Evolutionary conservation across 2,797 vertebrate species (phyloP).

Genomic region (Liasis olivaceus): DNA sequence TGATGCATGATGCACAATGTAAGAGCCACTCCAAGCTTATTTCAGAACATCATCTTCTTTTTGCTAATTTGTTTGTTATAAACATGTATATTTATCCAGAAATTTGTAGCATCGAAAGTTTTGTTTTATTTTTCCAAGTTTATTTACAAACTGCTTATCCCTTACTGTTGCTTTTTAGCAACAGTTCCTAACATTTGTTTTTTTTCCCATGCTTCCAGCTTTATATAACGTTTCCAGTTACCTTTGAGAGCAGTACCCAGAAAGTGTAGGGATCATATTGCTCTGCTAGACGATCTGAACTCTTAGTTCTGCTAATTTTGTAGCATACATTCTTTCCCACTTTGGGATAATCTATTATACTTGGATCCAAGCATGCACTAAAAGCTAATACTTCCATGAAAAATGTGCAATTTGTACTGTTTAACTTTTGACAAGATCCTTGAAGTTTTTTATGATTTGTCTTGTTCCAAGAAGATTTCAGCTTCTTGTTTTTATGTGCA

Average conservation of each 20-base stretch:
- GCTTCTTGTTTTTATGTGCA: constrained; percentile 70
- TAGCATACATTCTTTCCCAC: constrained; percentile 78
- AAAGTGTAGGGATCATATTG: constrained; percentile 70
- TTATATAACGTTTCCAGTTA: constrained; percentile 61
- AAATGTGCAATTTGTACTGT: constrained; percentile 80
- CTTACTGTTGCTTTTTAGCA: constrained; percentile 27
- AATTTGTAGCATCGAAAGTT: constrained; percentile 17
- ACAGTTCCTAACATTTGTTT: constrained; percentile 25
- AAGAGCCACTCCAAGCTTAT: neutral
- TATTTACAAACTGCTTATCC: neutral
- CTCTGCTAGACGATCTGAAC: constrained; percentile 71
- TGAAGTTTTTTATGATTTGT: constrained; percentile 76
- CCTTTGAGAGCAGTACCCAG: constrained; percentile 63
- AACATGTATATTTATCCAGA: neutral
- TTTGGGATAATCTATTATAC: constrained; percentile 78
- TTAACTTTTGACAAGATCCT: constrained; percentile 76
- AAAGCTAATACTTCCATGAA: constrained; percentile 77
- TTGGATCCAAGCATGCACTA: constrained; percentile 76
- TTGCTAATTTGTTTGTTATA: neutral
- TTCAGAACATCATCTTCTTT: neutral
- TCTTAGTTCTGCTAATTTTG: constrained; percentile 78
- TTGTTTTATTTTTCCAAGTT: neutral
- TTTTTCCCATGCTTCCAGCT: constrained; percentile 54
- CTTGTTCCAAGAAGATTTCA: constrained; percentile 42
- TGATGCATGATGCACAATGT: constrained; percentile 13